These are phyloP conservation scores for Pegoplata infirma DNA, from an alignment of 2,888 invertebrate species.

Conservation along the genomic window DNA sequence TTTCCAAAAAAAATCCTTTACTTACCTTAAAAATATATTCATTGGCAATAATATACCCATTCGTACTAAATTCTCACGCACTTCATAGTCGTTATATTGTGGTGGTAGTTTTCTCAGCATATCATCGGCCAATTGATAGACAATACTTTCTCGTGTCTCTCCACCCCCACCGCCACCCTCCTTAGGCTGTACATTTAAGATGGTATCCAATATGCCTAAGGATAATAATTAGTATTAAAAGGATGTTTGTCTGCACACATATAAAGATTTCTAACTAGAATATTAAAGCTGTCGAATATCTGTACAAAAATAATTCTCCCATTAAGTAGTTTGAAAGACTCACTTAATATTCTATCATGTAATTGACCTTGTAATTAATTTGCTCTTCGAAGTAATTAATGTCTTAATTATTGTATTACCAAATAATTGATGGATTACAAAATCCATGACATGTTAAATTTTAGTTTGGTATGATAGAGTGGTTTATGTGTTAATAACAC, in stretches of 20 bases:
- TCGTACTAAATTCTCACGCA: conserved; percentile 90
- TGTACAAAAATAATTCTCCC: no score
- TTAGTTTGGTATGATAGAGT: no score
- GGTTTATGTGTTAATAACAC: no score
- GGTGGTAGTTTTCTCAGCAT: conserved; percentile 92
- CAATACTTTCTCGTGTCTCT: conserved; percentile 94
- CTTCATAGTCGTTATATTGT: conserved; percentile 93
- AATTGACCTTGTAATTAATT: conserved; percentile 17
- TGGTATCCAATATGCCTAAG: conserved; percentile 90
- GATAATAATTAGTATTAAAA: no score
- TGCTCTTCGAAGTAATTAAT: neutral
- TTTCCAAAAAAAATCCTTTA: no score
- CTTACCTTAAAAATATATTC: conserved; percentile 92
- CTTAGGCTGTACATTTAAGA: conserved; percentile 97
- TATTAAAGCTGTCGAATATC: no score
- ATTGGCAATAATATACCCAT: conserved; percentile 96
- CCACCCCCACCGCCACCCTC: conserved; percentile 94
- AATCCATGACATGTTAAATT: neutral
- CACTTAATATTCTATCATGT: neutral
- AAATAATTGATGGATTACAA: conserved; percentile 27
- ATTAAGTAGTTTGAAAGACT: no score
- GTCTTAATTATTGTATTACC: conserved; percentile 7
- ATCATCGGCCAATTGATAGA: conserved; percentile 94
- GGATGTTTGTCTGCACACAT: no score
- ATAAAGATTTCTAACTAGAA: no score